These are phyloP conservation scores for Xanthorhoe designata DNA, from an alignment of 2,888 invertebrate genomes.

Conservation along the genomic window DNA sequence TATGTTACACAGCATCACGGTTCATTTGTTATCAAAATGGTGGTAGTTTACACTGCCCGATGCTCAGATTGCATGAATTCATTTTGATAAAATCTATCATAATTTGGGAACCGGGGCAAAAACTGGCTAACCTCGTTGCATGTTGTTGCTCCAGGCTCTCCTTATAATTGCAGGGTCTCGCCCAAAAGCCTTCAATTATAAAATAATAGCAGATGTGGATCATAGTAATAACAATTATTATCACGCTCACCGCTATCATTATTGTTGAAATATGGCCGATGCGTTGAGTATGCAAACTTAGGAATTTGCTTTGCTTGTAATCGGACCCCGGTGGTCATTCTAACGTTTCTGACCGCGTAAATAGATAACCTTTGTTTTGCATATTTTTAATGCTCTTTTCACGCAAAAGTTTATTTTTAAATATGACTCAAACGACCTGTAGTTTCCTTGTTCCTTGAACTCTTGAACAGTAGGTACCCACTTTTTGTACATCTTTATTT, in stretches of 20 bases:
- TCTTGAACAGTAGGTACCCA: conserved; percentile 2
- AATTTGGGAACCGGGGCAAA: conserved; percentile 76
- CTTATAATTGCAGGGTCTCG: conserved; percentile 85
- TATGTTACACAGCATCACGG: background rate
- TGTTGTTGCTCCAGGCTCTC: conserved; percentile 80
- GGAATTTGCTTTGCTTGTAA: conserved; percentile 59
- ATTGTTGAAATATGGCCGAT: conserved; percentile 81
- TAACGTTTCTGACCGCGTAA: conserved; percentile 7
- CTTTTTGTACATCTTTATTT: conserved; percentile 6
- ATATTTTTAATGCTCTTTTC: background rate
- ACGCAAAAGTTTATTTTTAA: background rate
- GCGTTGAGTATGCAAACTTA: conserved; percentile 76
- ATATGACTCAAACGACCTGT: background rate
- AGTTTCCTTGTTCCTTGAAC: background rate
- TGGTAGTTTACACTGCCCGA: conserved; percentile 30
- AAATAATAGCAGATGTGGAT: conserved; percentile 86
- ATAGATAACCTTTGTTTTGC: conserved; percentile 1
- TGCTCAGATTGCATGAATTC: conserved; percentile 55
- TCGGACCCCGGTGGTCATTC: conserved; percentile 11
- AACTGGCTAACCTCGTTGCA: conserved; percentile 77
- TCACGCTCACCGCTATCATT: conserved; percentile 83
- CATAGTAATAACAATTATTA: conserved; percentile 86
- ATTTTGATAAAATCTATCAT: conserved; percentile 72
- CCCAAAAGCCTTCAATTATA: conserved; percentile 84
- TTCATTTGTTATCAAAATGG: conserved; percentile 12